These are phyloP conservation scores for Taenioides sp. DNA, from an alignment of 2,797 vertebrate genomes.

Conservation along the genomic window DNA sequence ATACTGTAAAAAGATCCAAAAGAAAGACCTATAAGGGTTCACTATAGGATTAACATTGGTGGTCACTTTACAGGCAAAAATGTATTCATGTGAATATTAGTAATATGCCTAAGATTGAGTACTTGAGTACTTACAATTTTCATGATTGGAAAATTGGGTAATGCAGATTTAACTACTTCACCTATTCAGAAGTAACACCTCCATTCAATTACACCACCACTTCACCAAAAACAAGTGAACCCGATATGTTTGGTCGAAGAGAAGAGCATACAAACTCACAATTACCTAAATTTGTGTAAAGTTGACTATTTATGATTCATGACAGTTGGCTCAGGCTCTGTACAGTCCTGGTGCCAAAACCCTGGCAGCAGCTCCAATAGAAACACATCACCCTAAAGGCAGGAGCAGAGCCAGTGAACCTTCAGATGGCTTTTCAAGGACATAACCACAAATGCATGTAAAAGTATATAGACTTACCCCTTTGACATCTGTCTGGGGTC, in stretches of 20 bases:
- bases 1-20: too few relatives aligned
- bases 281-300: neutral
- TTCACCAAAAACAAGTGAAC: neutral
- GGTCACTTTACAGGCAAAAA: too few relatives aligned
- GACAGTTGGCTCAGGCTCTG: constrained; percentile 30
- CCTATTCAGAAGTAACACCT: neutral
- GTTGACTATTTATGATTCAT: constrained; percentile 5
- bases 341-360: constrained; percentile 41
- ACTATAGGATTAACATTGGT: too few relatives aligned
- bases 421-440: constrained; percentile 56
- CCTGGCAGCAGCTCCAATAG: constrained; percentile 41
- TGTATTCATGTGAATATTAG: too few relatives aligned
- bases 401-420: constrained; percentile 43
- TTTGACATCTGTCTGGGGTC: constrained; percentile 36
- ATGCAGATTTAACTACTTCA: neutral
- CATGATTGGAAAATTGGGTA: neutral
- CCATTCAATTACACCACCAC: neutral
- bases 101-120: too few relatives aligned
- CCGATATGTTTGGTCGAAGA: neutral
- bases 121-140: neutral
- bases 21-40: too few relatives aligned
- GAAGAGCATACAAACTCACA: neutral
- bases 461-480: constrained; percentile 21
- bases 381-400: constrained; percentile 55
- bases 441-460: constrained; percentile 20